phyloP scores from a whole-genome alignment of 37 sponge, comb jelly and placozoan species.

The Axinella damicornis region DNA sequence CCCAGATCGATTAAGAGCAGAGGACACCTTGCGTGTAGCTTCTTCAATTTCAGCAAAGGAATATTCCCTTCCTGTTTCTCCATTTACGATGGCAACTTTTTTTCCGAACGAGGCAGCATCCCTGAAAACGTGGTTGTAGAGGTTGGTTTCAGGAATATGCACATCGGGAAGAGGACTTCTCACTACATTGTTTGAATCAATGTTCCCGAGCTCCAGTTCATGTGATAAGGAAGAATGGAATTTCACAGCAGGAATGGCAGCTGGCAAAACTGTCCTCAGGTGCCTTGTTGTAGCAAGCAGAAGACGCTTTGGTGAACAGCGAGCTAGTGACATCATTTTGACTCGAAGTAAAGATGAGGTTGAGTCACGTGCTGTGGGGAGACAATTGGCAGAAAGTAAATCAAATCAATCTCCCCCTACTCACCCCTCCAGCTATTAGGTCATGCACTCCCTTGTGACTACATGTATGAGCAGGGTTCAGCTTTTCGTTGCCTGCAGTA shows the following conservation, averaged over 20 bases:
- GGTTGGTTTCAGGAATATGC: constrained; percentile 23
- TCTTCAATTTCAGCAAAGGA: constrained; percentile 63
- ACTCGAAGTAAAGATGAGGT: no score
- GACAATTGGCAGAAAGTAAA: no score
- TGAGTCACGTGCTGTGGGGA: no score
- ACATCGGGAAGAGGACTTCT: constrained; percentile 50
- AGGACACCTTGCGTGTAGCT: constrained; percentile 33
- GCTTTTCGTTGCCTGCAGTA: no score
- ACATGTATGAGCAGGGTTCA: no score
- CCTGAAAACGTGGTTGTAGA: constrained; percentile 32
- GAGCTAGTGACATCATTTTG: no score
- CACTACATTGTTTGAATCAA: constrained; percentile 44
- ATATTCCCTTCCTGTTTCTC: constrained; percentile 41
- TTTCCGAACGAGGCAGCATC: constrained; percentile 34
- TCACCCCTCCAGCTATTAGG: no score
- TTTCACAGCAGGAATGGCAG: not conserved
- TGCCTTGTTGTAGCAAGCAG: no score
- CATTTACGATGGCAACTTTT: constrained; percentile 64
- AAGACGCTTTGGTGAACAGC: no score
- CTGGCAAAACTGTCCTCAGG: not conserved
- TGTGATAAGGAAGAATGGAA: no score
- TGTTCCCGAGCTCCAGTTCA: not conserved
- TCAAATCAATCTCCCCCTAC: no score
- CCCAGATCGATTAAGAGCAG: constrained; percentile 58
- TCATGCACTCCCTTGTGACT: no score